Base-by-base conservation (phyloP, 2,113 vertebrate species). In the Myrmecobius fasciatus region DNA sequence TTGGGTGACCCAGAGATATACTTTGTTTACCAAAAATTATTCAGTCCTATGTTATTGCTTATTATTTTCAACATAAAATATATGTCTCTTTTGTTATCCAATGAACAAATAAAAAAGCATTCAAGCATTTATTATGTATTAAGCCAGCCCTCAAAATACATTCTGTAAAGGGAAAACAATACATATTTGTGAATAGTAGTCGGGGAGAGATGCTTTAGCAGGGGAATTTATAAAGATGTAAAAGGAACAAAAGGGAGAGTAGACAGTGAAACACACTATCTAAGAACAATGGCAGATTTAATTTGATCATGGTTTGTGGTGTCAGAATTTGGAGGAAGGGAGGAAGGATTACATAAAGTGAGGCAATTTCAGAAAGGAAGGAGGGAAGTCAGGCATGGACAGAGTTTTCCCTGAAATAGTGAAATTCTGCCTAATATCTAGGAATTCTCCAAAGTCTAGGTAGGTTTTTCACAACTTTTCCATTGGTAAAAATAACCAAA, bases 401-500 rank as follows among this genome's bases (percentile, higher is more conserved):
- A 54, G 25, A 11, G 2, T 90, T 75, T 75, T 94, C 46, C 46
- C 4, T 92, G 54, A 93, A 75, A n/a, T 75, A 31, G 36, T 5
- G 51, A 92, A 91, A 67, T 28, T 91, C 52, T 60, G 2, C 47
- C 56, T 94, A 25, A 25, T 52, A 0, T 90, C 4, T 92, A 75
- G 67, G 67, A 75, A 31, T 92, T 94, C 92, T 96, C 92, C 28
- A 51, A 48, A 60, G 28, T 67, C 28, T 56, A 92, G 48, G 56
- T 51, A 94, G 26, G 89, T 93, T 88, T 75, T 43, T 75, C 5
- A n/a, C 36, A 75, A 24, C 3, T 95, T 96, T 94, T 94, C 25
- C 92, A 91, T 91, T 48, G 51, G 14, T 89, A 96, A 94, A 94
- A 93, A 91, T 91, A 91, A 52, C 12, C 26, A 43, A 67, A 93